A percentile compares a stretch with the other conserved stretches of the same genome.
phyloP scores from a whole-genome alignment of 2,797 vertebrate species.

The Sebastes nivosus region DNA sequence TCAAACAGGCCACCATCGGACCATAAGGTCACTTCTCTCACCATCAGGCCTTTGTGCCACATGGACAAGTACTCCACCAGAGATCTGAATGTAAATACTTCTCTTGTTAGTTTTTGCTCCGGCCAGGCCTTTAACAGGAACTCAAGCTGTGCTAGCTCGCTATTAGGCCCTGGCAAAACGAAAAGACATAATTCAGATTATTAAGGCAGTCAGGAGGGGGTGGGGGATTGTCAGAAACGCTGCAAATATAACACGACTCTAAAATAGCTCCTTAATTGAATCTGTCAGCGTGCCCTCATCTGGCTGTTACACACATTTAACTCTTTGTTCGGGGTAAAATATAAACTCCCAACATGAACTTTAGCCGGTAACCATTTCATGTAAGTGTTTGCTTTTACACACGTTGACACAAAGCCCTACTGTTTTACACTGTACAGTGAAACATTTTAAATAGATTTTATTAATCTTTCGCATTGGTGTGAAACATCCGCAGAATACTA shows the following conservation, averaged over 20 bases:
- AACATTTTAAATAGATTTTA: slow-evolving; percentile 47
- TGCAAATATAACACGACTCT: slow-evolving; percentile 54
- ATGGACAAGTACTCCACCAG: slow-evolving; percentile 55
- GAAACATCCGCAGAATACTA: slow-evolving; percentile 64
- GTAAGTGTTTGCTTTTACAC: slow-evolving; percentile 56
- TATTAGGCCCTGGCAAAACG: slow-evolving; percentile 64
- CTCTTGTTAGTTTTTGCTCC: slow-evolving; percentile 68
- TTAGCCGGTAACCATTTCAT: slow-evolving; percentile 29
- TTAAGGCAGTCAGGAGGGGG: slow-evolving; percentile 54
- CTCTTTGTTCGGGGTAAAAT: slow-evolving; percentile 50
- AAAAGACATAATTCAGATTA: slow-evolving; percentile 71
- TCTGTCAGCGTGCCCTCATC: slow-evolving; percentile 66
- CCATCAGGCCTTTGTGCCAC: slow-evolving; percentile 52
- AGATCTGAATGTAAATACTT: slow-evolving; percentile 59
- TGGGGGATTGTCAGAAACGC: slow-evolving; percentile 60
- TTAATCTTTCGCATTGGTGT: slow-evolving; percentile 49
- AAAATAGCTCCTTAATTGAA: slow-evolving; percentile 61
- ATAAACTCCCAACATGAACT: slow-evolving; percentile 29
- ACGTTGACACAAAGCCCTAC: slow-evolving; percentile 57
- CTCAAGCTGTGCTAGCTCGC: slow-evolving; percentile 68
- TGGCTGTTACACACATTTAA: slow-evolving; percentile 54
- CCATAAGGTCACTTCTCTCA: slow-evolving; percentile 49
- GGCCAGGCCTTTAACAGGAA: slow-evolving; percentile 63
- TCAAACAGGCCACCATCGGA: slow-evolving; percentile 45
- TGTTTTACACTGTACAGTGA: slow-evolving; percentile 44